A percentile compares a stretch with the other conserved stretches of the same genome.
These are phyloP conservation scores for Catonia carolina DNA, from an alignment of 2,888 invertebrate genomes.

Conservation along the genomic window DNA sequence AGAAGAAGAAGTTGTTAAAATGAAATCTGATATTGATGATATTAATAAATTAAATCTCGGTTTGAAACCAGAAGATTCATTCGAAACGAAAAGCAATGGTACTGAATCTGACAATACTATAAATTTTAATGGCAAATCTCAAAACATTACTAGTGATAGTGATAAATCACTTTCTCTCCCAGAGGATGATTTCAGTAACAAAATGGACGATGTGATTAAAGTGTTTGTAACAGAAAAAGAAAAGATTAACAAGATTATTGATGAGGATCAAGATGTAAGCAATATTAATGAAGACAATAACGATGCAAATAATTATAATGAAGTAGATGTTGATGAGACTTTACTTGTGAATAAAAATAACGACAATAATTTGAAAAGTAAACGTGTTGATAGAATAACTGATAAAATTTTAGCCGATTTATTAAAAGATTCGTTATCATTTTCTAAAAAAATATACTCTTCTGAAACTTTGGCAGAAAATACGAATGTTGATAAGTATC, in stretches of 20 bases:
- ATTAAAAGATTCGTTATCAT: conserved; percentile 10
- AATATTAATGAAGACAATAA: background rate
- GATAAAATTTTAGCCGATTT: conserved; percentile 22
- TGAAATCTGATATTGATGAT: no score
- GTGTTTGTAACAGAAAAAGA: conserved; percentile 7
- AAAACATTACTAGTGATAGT: no score
- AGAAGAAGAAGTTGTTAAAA: no score
- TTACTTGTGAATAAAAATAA: background rate
- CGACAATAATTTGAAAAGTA: background rate
- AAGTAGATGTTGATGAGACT: background rate
- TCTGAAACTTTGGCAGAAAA: background rate
- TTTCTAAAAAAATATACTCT: conserved; percentile 20
- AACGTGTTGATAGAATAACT: conserved; percentile 26
- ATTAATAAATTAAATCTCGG: no score
- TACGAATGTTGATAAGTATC: background rate
- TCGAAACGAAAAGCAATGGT: no score
- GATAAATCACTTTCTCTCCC: background rate
- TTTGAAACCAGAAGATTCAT: no score
- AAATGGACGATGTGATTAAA: conserved; percentile 6
- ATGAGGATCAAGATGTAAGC: background rate
- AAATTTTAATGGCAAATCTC: no score
- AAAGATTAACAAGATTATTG: background rate
- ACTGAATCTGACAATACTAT: no score
- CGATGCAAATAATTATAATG: background rate
- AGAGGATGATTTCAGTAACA: background rate